Conservation (phyloP, 2,888 invertebrate genomes). For the Caenorhabditis sp. region DNA sequence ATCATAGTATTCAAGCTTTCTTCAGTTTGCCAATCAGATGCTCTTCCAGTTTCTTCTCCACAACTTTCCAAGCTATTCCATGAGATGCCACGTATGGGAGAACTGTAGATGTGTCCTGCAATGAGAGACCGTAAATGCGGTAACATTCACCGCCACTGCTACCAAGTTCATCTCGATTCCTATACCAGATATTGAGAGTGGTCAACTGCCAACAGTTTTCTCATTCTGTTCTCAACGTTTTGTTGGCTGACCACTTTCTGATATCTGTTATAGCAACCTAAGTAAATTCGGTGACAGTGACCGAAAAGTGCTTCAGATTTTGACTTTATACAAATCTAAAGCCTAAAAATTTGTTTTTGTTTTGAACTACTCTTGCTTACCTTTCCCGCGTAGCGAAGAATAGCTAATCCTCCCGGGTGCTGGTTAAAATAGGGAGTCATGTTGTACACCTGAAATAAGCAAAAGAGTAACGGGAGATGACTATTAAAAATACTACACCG, state of each 20-base stretch:
- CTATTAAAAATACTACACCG: too few species aligned
- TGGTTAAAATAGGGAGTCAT: conserved; percentile 72
- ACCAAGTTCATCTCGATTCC: too few species aligned
- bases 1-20: not conserved
- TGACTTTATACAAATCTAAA: too few species aligned
- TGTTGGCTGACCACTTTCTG: too few species aligned
- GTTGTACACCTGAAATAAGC: conserved; percentile 68
- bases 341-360: too few species aligned
- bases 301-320: too few species aligned
- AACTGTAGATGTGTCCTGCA: conserved; percentile 67
- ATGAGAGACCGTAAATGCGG: conserved; percentile 3
- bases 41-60: conserved; percentile 71
- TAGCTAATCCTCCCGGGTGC: conserved; percentile 75
- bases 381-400: conserved; percentile 73
- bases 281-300: too few species aligned
- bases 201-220: too few species aligned
- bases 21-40: conserved; percentile 67
- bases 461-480: not conserved
- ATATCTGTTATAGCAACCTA: too few species aligned
- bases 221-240: too few species aligned
- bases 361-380: conserved; percentile 32
- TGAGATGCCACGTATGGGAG: conserved; percentile 67
- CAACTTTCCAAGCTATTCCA: conserved; percentile 68
- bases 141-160: too few species aligned
- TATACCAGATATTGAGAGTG: too few species aligned